Evolutionary conservation across 1,140 invertebrate genomes (phyloP), one percentile per base, ranked within the genome.

Genomic region (Cepaea nemoralis): DNA sequence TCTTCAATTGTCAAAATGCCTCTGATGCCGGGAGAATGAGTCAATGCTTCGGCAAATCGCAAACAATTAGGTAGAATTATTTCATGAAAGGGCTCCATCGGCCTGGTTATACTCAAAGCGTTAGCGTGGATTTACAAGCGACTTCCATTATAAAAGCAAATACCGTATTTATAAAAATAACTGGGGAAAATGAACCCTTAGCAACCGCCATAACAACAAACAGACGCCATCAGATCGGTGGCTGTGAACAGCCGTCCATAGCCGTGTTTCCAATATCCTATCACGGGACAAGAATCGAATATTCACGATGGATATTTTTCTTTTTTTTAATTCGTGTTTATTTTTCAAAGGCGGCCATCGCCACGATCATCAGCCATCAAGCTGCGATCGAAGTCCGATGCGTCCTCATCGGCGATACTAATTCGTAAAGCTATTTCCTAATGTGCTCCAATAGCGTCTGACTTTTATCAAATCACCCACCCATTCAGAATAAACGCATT

Each of bases 391-490:
- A 1, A 74, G 39, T 27, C 22, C 42, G 71, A 74, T 74, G 71
- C 12, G 22, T 12, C 48, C 40, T 69, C 66, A 79, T 79, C 63
- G 69, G 66, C 37, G 48, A 22, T 2, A 67, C 77, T 79, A 79
- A 69, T 79, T 40, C 77, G 77, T 63, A 79, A 79, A 79, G 75
- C 75, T 77, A 77, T 77, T 77, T 77, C 75, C 75, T 77, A 77
- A 77, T 77, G 75, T 77, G 75, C 66, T 77, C 66, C 31, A 55
- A 59, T 27, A 3, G 75, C 48, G 33, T 27, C 55, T 3, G 31
- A 77, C 55, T 77, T 77, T 63, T 12, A 77, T 63, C 75, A 55
- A 77, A 31, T 66, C 75, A 77, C 35, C 75, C 75, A 77, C 31
- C 50, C 75, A 42, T 77, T 42, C 55, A 63, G 50, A 59, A 77